A percentile compares a stretch with the other conserved stretches of the same genome.
Conservation (phyloP, 2,888 invertebrate genomes). For the Acanthosoma haemorrhoidale region DNA sequence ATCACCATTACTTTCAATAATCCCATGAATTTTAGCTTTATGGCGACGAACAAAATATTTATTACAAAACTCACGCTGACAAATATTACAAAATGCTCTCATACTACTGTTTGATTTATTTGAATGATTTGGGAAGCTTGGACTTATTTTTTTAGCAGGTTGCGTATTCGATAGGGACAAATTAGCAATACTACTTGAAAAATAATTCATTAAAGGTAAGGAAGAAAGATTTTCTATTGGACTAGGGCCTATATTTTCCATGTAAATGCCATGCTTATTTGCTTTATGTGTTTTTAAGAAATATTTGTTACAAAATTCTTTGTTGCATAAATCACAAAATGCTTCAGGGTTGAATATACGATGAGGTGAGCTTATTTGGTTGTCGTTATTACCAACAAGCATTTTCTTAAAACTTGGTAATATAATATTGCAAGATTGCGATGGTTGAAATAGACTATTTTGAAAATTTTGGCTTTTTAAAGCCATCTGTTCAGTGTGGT, state of each 20-base stretch:
- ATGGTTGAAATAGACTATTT: conserved; percentile 32
- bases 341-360: conserved; percentile 95
- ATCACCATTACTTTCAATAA: conserved; percentile 45
- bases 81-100: conserved; percentile 86
- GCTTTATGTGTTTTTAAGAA: conserved; percentile 97
- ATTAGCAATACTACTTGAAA: conserved; percentile 37
- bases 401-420: conserved; percentile 37
- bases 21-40: conserved; percentile 88
- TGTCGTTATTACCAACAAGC: conserved; percentile 35
- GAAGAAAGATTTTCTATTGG: conserved; percentile 37
- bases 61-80: conserved; percentile 88
- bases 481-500: conserved; percentile 34
- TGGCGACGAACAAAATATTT: conserved; percentile 89
- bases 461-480: conserved; percentile 34
- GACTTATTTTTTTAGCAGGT: conserved; percentile 7
- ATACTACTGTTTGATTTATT: conserved; percentile 38
- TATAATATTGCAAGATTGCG: conserved; percentile 32
- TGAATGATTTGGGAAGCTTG: conserved; percentile 20
- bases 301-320: conserved; percentile 98
- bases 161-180: conserved; percentile 30
- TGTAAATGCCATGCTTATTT: conserved; percentile 92
- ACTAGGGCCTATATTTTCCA: conserved; percentile 46
- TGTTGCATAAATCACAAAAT: conserved; percentile 94
- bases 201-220: conserved; percentile 39
- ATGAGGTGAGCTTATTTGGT: conserved; percentile 37